Evolutionary conservation across 30 jellyfish, hydroid and myxozoan species (phyloP).

Genomic region (Aurelia sp.): DNA sequence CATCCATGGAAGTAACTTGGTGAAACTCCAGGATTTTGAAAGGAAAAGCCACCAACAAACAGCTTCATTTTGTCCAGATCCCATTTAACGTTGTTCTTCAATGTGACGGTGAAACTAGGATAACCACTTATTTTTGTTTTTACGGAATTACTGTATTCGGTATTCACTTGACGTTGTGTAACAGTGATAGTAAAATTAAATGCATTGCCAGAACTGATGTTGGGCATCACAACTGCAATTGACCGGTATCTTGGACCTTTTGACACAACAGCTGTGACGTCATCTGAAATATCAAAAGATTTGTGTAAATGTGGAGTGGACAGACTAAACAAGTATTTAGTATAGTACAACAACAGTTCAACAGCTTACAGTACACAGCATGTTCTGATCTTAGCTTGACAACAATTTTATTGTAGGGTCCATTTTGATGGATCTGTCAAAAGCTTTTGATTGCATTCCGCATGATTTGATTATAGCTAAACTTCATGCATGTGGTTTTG

Average conservation of each 20-base stretch:
- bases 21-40: not conserved
- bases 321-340: no score
- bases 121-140: not conserved
- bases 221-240: no score
- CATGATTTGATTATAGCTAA: no score
- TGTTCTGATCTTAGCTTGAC: no score
- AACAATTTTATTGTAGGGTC: no score
- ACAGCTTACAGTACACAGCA: no score
- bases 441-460: no score
- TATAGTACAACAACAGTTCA: no score
- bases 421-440: no score
- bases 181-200: conserved; percentile 15
- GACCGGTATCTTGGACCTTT: no score
- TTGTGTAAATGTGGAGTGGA: no score
- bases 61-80: not conserved
- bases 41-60: conserved; percentile 2
- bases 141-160: not conserved
- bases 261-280: not conserved
- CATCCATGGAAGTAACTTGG: conserved; percentile 3
- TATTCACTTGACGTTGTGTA: not conserved
- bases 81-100: not conserved
- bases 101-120: not conserved
- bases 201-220: conserved; percentile 13
- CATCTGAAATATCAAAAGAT: not conserved
- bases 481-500: no score